Conservation (phyloP, 1,140 invertebrate species). For the Apocrypta bakeri region DNA sequence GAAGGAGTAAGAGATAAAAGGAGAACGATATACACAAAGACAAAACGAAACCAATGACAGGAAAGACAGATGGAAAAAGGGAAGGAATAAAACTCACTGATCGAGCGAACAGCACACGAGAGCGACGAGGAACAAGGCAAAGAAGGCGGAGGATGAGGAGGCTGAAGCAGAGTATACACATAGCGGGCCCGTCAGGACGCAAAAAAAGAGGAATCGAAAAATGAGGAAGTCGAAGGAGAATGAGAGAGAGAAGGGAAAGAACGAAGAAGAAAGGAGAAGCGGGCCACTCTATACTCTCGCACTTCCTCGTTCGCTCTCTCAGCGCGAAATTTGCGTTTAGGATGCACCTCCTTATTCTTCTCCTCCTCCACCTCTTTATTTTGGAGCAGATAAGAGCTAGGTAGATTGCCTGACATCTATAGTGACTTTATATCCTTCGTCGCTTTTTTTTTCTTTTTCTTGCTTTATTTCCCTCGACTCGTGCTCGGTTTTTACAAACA, state of each 20-base stretch:
- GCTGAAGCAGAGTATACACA: constrained; percentile 15
- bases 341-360: not conserved
- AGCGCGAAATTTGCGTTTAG: constrained; percentile 31
- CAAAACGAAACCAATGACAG: constrained; percentile 45
- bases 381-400: not conserved
- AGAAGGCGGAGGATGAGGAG: constrained; percentile 8
- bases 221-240: constrained; percentile 24
- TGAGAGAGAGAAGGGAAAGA: not conserved
- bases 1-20: constrained; percentile 47
- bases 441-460: not conserved
- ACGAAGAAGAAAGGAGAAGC: not conserved
- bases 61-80: constrained; percentile 41
- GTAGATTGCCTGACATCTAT: constrained; percentile 1
- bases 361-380: not conserved
- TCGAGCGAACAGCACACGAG: not conserved
- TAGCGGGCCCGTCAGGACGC: not conserved
- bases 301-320: not conserved
- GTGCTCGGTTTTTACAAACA: constrained; percentile 30
- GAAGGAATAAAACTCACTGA: constrained; percentile 33
- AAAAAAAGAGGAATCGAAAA: constrained; percentile 36
- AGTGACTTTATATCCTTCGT: not conserved
- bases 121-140: not conserved
- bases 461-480: constrained; percentile 9
- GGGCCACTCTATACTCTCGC: not conserved
- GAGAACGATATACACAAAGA: constrained; percentile 32